Conservation (phyloP, 2,797 vertebrate species). For the Kryptolebias ocellatus region DNA sequence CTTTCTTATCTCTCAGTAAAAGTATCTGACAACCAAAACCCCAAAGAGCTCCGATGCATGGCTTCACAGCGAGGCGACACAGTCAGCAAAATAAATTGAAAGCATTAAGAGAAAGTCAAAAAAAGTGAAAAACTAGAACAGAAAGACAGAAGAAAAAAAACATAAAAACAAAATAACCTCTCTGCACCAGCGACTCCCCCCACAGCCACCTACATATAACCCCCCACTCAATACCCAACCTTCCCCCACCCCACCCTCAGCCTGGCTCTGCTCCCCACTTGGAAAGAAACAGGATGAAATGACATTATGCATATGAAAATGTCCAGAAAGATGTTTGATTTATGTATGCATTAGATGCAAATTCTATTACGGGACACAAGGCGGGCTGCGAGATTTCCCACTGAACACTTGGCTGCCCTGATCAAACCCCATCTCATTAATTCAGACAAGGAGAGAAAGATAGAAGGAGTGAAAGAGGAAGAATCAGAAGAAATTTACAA, state of each 20-base stretch:
- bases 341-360: conserved; percentile 99
- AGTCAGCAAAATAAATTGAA: conserved; percentile 98
- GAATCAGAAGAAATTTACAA: conserved; percentile 99
- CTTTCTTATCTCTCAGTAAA: conserved; percentile 80
- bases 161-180: conserved; percentile 75
- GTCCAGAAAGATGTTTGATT: conserved; percentile 99
- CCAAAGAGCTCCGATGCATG: conserved; percentile 90
- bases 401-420: conserved; percentile 99
- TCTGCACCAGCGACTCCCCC: conserved; percentile 68
- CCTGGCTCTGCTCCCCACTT: conserved; percentile 81
- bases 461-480: conserved; percentile 81
- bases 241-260: conserved; percentile 58
- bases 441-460: conserved; percentile 98
- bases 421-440: conserved; percentile 99
- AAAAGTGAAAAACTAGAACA: conserved; percentile 47
- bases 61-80: conserved; percentile 73
- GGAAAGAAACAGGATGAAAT: conserved; percentile 98
- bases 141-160: conserved; percentile 31
- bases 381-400: conserved; percentile 98
- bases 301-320: conserved; percentile 99
- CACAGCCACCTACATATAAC: conserved; percentile 71
- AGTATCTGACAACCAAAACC: conserved; percentile 92
- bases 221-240: conserved; percentile 57
- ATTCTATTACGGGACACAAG: conserved; percentile 99
- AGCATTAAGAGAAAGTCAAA: conserved; percentile 91